Evolutionary conservation across 2,888 invertebrate genomes (phyloP).

Genomic region (Mesoligia furuncula): DNA sequence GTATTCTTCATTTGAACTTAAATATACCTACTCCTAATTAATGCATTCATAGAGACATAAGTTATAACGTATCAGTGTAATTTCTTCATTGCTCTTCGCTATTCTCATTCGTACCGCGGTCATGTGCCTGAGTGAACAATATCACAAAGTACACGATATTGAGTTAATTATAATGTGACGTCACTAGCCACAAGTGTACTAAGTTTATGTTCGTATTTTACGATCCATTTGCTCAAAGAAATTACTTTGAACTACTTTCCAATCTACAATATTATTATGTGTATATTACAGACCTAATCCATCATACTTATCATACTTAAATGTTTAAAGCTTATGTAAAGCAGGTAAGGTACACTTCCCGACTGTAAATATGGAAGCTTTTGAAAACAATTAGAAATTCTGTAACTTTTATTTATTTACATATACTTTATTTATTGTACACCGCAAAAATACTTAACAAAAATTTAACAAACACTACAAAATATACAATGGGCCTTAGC

Average conservation of each 20-base stretch:
- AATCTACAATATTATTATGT: constrained; percentile 27
- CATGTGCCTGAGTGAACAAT: constrained; percentile 19
- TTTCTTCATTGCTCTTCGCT: constrained; percentile 20
- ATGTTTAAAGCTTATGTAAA: constrained; percentile 12
- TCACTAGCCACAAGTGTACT: constrained; percentile 42
- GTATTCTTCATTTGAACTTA: not conserved
- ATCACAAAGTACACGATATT: constrained; percentile 35
- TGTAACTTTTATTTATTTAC: no score
- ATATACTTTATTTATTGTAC: no score
- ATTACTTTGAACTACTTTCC: constrained; percentile 55
- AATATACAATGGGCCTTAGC: no score
- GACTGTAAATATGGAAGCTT: not conserved
- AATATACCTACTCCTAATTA: not conserved
- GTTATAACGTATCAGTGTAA: not conserved
- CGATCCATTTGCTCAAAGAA: constrained; percentile 45
- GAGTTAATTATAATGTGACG: constrained; percentile 50
- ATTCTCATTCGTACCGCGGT: constrained; percentile 26
- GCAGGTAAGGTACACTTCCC: not conserved
- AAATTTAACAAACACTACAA: no score
- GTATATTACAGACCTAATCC: constrained; percentile 25
- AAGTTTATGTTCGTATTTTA: constrained; percentile 57
- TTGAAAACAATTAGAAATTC: not conserved
- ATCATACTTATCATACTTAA: constrained; percentile 6
- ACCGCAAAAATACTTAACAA: no score
- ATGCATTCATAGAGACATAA: not conserved